Conservation (phyloP, 2,797 vertebrate species). For the Epinephelus malabaricus region DNA sequence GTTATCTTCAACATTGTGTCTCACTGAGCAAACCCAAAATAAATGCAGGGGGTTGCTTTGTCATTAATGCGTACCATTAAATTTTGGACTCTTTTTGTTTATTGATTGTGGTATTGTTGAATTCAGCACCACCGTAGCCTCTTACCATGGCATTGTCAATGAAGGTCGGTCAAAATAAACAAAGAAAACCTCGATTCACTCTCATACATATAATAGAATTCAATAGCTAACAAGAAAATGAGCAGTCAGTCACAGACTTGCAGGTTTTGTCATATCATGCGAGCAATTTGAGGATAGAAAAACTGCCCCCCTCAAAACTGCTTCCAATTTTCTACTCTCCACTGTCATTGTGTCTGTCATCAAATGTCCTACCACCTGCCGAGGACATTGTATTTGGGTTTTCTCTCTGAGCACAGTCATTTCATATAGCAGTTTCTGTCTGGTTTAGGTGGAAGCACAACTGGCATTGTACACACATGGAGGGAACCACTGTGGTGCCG, state of each 20-base stretch:
- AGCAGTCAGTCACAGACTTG: not conserved
- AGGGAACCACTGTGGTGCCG: not conserved
- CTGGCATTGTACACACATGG: not conserved
- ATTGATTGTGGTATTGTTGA: not conserved
- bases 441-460: not conserved
- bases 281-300: not conserved
- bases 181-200: not conserved
- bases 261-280: conserved; percentile 5
- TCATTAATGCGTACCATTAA: conserved; percentile 4
- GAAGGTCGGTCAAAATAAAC: not conserved
- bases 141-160: not conserved
- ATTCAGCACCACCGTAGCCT: not conserved
- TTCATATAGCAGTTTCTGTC: not conserved
- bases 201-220: not conserved
- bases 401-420: conserved; percentile 15
- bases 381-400: conserved; percentile 1
- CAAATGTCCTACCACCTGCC: not conserved
- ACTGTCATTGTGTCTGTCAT: not conserved
- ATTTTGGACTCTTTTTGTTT: conserved; percentile 9
- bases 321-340: not conserved
- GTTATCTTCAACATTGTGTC: conserved; percentile 5
- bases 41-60: not conserved
- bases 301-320: not conserved
- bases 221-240: not conserved
- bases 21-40: conserved; percentile 10